Evolutionary conservation across 2,797 vertebrate genomes (phyloP).

Genomic region (Sebastiscus albofasciatus): DNA sequence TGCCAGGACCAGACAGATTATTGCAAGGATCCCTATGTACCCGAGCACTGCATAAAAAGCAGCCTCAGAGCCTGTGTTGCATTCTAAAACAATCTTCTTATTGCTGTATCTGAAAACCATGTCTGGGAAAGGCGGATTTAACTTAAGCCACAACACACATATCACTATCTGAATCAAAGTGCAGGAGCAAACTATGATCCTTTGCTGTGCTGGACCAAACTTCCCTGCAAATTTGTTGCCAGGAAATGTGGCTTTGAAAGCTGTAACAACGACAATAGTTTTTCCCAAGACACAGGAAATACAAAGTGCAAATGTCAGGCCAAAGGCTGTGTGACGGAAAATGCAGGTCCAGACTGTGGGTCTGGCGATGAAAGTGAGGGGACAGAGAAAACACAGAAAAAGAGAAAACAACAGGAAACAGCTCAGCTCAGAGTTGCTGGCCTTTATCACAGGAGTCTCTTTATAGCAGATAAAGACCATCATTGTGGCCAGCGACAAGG

Average conservation of each 20-base stretch:
- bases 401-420: constrained; percentile 78
- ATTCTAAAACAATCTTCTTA: constrained; percentile 79
- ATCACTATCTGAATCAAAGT: constrained; percentile 77
- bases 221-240: constrained; percentile 59
- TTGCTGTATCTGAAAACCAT: constrained; percentile 71
- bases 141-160: constrained; percentile 78
- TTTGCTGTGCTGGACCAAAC: constrained; percentile 79
- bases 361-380: constrained; percentile 78
- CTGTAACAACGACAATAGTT: constrained; percentile 82
- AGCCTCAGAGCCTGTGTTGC: constrained; percentile 78
- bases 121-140: constrained; percentile 79
- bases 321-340: constrained; percentile 80
- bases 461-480: constrained; percentile 67
- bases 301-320: constrained; percentile 82
- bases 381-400: constrained; percentile 81
- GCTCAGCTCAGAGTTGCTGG: constrained; percentile 84
- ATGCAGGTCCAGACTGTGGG: constrained; percentile 79
- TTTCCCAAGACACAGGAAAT: constrained; percentile 83
- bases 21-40: constrained; percentile 80
- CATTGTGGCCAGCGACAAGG: constrained; percentile 64
- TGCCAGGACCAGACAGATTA: constrained; percentile 76
- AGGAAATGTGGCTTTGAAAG: constrained; percentile 79
- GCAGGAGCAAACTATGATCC: constrained; percentile 75
- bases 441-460: constrained; percentile 82
- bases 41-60: constrained; percentile 81